phyloP scores from a whole-genome alignment of 2,797 vertebrate species.

The Lagocephalus sceleratus region DNA sequence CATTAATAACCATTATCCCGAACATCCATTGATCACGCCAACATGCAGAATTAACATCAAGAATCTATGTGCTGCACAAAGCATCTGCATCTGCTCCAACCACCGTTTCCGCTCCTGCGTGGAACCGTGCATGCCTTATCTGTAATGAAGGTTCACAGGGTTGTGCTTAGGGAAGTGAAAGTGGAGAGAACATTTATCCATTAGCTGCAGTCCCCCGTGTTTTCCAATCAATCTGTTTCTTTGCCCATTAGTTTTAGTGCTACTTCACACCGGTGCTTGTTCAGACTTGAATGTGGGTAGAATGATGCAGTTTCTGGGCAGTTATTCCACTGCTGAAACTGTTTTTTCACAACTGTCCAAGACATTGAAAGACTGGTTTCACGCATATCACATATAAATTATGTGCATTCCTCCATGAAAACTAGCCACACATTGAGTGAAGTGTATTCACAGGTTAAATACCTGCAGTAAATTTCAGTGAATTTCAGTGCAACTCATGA shows the following conservation, averaged over 20 bases:
- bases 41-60: slow-evolving; percentile 57
- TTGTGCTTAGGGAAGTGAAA: slow-evolving; percentile 13
- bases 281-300: neutral
- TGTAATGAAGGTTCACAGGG: slow-evolving; percentile 10
- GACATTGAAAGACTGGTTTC: too few species aligned
- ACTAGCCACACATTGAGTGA: too few species aligned
- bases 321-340: too few species aligned
- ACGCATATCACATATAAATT: too few species aligned
- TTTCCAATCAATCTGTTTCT: slow-evolving; percentile 18
- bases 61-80: slow-evolving; percentile 3
- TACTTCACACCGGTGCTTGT: neutral
- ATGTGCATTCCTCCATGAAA: too few species aligned
- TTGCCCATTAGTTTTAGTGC: slow-evolving; percentile 9
- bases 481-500: too few species aligned
- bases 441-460: too few species aligned
- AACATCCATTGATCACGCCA: slow-evolving; percentile 66
- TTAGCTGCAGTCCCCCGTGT: slow-evolving; percentile 10
- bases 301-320: neutral
- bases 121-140: slow-evolving; percentile 1
- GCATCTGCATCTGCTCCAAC: neutral
- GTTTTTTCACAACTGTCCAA: too few species aligned
- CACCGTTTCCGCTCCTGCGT: neutral
- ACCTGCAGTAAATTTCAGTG: too few species aligned
- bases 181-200: slow-evolving; percentile 15
- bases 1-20: slow-evolving; percentile 71